Percentiles rank a stretch among this genome's conserved stretches.
Conservation (phyloP, 2,888 invertebrate genomes). For the Diploptera punctata region DNA sequence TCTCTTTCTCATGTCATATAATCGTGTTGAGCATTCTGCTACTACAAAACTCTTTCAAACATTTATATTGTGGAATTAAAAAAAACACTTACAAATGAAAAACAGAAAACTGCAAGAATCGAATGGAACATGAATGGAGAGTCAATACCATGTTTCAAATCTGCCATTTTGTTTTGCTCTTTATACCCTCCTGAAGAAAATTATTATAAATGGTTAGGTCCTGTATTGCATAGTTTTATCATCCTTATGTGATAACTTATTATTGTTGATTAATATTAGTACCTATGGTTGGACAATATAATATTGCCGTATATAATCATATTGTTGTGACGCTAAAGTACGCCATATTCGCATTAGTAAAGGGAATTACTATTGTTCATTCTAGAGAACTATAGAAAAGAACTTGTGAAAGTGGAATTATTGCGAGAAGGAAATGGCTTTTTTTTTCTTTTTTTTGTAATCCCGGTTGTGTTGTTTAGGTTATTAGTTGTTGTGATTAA, state of each 20-base stretch:
- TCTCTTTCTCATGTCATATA: constrained; percentile 12
- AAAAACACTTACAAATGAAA: not conserved
- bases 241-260: constrained; percentile 15
- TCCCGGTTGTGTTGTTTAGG: not conserved
- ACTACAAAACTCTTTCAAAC: not conserved
- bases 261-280: constrained; percentile 26
- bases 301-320: constrained; percentile 8
- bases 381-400: not conserved
- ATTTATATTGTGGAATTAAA: constrained; percentile 2
- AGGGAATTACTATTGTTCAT: not conserved
- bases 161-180: constrained; percentile 8
- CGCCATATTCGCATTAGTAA: constrained; percentile 15
- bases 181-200: not conserved
- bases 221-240: constrained; percentile 21
- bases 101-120: not conserved
- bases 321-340: constrained; percentile 5
- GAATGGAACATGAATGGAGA: not conserved
- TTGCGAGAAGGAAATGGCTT: not conserved
- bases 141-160: constrained; percentile 13
- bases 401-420: not conserved
- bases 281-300: constrained; percentile 18
- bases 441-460: not conserved
- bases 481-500: not conserved
- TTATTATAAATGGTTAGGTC: constrained; percentile 10
- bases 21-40: constrained; percentile 16